Evolutionary conservation across 37 sponge, comb jelly and placozoan genomes (phyloP).

Genomic region (Dysidea cf. avara): DNA sequence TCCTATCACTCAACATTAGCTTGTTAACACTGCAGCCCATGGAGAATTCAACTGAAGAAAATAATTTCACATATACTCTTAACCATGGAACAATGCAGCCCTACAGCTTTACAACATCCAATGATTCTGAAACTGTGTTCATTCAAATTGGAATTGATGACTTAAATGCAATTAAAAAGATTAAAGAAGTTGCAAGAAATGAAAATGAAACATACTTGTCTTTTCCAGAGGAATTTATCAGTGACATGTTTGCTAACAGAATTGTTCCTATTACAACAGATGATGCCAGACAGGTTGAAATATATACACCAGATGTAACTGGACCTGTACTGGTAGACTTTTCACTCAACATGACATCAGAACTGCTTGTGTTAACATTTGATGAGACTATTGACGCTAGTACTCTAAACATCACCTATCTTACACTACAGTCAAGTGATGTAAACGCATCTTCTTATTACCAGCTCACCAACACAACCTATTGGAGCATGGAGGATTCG

Average conservation of each 20-base stretch:
- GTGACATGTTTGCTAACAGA: conserved; percentile 71
- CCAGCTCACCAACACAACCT: conserved; percentile 41
- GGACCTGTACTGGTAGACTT: conserved; percentile 59
- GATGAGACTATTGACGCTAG: conserved; percentile 84
- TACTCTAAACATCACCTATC: conserved; percentile 53
- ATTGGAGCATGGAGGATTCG: conserved; percentile 45
- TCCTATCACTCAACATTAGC: conserved; percentile 56
- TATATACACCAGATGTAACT: conserved; percentile 50
- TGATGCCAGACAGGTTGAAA: conserved; percentile 26
- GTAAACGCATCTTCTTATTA: neutral
- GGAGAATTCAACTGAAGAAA: neutral
- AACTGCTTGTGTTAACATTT: conserved; percentile 75
- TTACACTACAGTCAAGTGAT: conserved; percentile 33
- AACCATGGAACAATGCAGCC: conserved; percentile 32
- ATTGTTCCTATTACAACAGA: conserved; percentile 44
- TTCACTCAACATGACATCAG: conserved; percentile 79
- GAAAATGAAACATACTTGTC: conserved; percentile 46
- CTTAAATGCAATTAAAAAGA: conserved; percentile 80
- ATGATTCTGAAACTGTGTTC: conserved; percentile 41
- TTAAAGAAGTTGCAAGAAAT: conserved; percentile 58
- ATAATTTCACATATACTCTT: conserved; percentile 44
- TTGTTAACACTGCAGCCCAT: conserved; percentile 59
- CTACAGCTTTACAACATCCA: conserved; percentile 30
- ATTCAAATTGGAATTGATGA: conserved; percentile 62
- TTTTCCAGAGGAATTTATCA: conserved; percentile 39